Percentiles rank a stretch among this genome's conserved stretches.
Conservation (phyloP, 2,888 invertebrate genomes). For the Scaptomyza cyrtandrae region DNA sequence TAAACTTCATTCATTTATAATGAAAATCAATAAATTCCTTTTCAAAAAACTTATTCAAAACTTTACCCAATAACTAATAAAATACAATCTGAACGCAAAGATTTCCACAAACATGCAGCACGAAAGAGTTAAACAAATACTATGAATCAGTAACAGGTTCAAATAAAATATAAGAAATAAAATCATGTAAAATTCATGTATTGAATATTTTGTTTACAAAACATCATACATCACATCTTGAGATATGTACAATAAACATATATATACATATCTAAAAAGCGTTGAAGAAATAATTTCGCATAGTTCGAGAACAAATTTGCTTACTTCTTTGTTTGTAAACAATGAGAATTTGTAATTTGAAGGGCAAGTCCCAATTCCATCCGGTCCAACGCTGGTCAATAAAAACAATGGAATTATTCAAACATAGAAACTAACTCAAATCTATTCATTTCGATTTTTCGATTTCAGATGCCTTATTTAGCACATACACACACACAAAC, state of each 20-base stretch:
- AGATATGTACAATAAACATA: conserved; percentile 4
- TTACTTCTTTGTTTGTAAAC: conserved; percentile 41
- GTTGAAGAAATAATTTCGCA: conserved; percentile 27
- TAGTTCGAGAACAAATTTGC: conserved; percentile 29
- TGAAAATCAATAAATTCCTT: no score
- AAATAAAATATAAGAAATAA: no score
- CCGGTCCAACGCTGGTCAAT: conserved; percentile 20
- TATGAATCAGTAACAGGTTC: no score
- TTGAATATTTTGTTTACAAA: conserved; percentile 33
- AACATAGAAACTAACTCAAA: background rate
- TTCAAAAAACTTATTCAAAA: no score
- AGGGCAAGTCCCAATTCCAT: conserved; percentile 46
- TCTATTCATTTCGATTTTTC: background rate
- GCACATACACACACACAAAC: background rate
- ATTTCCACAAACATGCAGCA: no score
- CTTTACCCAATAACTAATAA: no score
- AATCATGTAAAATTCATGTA: background rate
- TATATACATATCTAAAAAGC: conserved; percentile 5
- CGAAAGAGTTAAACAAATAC: no score
- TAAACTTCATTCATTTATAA: no score
- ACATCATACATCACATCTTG: conserved; percentile 29
- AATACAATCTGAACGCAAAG: no score
- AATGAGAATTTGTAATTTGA: conserved; percentile 33
- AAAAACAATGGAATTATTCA: background rate
- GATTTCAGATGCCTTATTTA: no score